phyloP scores from a whole-genome alignment of 1,140 invertebrate genomes.

The Drosophila pruinosa region DNA sequence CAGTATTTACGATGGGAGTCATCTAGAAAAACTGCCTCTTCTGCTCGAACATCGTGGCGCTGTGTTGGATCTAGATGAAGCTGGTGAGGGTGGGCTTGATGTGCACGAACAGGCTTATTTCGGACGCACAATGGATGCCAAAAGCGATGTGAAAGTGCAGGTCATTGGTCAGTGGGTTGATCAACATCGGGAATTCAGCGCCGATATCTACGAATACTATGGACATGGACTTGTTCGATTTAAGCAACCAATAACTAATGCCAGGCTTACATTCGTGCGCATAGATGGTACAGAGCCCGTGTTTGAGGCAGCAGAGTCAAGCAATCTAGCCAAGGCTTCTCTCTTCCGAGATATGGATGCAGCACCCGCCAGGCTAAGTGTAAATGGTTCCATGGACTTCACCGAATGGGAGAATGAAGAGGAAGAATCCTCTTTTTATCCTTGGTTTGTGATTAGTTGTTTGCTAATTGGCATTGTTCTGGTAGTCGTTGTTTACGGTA shows the following conservation, averaged over 20 bases:
- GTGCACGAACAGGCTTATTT: constrained; percentile 68
- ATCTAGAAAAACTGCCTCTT: constrained; percentile 52
- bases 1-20: constrained; percentile 35
- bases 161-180: constrained; percentile 76
- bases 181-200: constrained; percentile 63
- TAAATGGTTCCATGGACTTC: constrained; percentile 16
- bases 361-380: constrained; percentile 22
- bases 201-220: constrained; percentile 75
- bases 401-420: constrained; percentile 51
- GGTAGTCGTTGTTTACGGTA: constrained; percentile 36
- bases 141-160: constrained; percentile 66
- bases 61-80: constrained; percentile 57
- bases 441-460: constrained; percentile 65
- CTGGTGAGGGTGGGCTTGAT: constrained; percentile 67
- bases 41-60: constrained; percentile 69
- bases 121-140: constrained; percentile 70
- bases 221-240: constrained; percentile 61
- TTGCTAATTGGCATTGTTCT: constrained; percentile 56
- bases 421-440: constrained; percentile 53
- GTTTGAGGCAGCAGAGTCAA: constrained; percentile 65
- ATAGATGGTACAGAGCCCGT: constrained; percentile 72
- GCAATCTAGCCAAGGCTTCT: constrained; percentile 58
- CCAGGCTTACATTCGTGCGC: constrained; percentile 53
- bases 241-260: constrained; percentile 39
- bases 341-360: constrained; percentile 42